Conservation (phyloP, 2,888 invertebrate genomes). For the Hipparchia sbordonii region DNA sequence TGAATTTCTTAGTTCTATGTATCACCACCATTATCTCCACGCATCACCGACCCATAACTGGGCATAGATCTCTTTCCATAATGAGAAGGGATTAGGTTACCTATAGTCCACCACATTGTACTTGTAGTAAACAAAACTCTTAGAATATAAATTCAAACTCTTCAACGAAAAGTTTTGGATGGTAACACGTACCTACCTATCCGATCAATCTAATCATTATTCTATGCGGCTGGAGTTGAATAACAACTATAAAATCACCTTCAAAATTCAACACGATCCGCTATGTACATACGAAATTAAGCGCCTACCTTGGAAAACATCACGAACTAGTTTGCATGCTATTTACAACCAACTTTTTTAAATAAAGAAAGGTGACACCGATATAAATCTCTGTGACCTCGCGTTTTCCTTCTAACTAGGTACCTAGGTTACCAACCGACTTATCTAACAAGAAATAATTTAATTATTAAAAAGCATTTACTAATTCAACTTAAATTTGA, state of each 20-base stretch:
- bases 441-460: no score
- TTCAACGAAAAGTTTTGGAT: slow-evolving; percentile 29
- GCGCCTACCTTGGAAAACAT: slow-evolving; percentile 18
- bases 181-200: slow-evolving; percentile 29
- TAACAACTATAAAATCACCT: slow-evolving; percentile 42
- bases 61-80: no score
- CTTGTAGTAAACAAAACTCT: not conserved
- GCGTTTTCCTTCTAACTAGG: no score
- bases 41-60: no score
- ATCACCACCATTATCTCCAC: no score
- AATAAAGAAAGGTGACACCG: slow-evolving; percentile 4
- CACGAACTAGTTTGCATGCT: slow-evolving; percentile 9
- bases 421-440: not conserved
- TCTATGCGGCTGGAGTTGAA: slow-evolving; percentile 40
- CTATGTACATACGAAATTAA: slow-evolving; percentile 24
- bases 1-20: no score
- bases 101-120: no score
- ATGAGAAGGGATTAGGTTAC: no score
- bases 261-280: slow-evolving; percentile 27
- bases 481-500: no score
- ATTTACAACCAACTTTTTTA: not conserved
- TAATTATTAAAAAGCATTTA: no score
- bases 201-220: slow-evolving; percentile 40
- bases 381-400: slow-evolving; percentile 4
- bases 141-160: slow-evolving; percentile 5